Conservation (phyloP, 2,888 invertebrate species). For the Sphaerophoria rueppellii region DNA sequence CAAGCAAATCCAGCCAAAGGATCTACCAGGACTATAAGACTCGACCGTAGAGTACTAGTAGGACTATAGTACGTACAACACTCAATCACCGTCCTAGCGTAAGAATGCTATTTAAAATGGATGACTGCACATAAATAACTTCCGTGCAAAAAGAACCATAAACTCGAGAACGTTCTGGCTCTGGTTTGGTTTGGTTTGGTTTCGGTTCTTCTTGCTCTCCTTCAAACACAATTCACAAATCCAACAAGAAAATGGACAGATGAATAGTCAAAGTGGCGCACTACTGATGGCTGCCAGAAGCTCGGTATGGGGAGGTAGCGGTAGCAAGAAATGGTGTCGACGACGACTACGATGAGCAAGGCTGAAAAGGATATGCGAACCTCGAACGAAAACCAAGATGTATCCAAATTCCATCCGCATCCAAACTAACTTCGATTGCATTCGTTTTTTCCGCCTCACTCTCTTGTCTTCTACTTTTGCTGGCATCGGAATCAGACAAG, state of each 20-base stretch:
- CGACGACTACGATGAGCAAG: not conserved
- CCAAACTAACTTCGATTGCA: conserved; percentile 71
- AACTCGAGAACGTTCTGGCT: conserved; percentile 51
- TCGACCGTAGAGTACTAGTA: conserved; percentile 14
- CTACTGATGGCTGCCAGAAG: conserved; percentile 29
- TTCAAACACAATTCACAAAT: conserved; percentile 68
- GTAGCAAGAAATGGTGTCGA: not conserved
- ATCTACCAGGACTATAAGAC: conserved; percentile 8
- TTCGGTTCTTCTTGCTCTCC: conserved; percentile 24
- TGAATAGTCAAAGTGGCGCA: conserved; percentile 70
- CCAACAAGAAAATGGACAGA: conserved; percentile 71
- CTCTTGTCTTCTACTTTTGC: conserved; percentile 33
- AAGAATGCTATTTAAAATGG: conserved; percentile 73
- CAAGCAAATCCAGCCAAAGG: conserved; percentile 54
- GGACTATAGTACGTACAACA: conserved; percentile 59
- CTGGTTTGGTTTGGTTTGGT: not conserved
- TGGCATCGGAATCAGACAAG: conserved; percentile 46
- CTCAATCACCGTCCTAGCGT: conserved; percentile 71
- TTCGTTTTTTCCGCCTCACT: conserved; percentile 59
- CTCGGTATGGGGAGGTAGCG: not conserved
- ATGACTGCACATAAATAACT: conserved; percentile 74
- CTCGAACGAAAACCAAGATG: conserved; percentile 43
- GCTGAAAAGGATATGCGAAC: conserved; percentile 39
- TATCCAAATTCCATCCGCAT: conserved; percentile 70
- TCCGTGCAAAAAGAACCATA: conserved; percentile 66